These are phyloP conservation scores for Aleiodes alternator DNA, from an alignment of 2,888 invertebrate species.

Conservation along the genomic window DNA sequence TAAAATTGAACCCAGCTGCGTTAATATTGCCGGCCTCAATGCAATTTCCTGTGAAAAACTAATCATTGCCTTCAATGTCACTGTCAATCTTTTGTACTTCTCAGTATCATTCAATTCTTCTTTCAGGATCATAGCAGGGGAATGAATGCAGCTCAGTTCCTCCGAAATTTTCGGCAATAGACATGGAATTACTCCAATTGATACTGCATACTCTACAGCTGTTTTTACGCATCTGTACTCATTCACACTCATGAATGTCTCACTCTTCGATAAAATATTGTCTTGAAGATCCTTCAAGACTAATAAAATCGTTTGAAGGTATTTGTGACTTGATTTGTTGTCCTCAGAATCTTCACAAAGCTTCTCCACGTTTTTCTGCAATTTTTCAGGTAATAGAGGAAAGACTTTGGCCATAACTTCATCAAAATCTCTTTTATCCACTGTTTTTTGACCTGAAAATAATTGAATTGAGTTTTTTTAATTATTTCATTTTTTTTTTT, in stretches of 20 bases:
- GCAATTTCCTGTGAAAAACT: slow-evolving; percentile 60
- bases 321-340: neutral
- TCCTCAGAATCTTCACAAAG: slow-evolving; percentile 13
- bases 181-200: slow-evolving; percentile 82
- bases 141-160: neutral
- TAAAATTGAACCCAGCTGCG: slow-evolving; percentile 75
- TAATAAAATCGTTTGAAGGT: slow-evolving; percentile 37
- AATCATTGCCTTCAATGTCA: slow-evolving; percentile 78
- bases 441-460: no score
- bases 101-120: slow-evolving; percentile 73
- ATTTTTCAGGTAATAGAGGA: neutral
- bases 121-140: neutral
- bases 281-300: slow-evolving; percentile 12
- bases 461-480: no score
- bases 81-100: slow-evolving; percentile 79
- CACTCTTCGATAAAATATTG: slow-evolving; percentile 49
- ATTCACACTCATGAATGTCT: slow-evolving; percentile 79
- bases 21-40: slow-evolving; percentile 62
- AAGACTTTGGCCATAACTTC: no score
- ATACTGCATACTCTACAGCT: slow-evolving; percentile 80
- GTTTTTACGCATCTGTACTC: slow-evolving; percentile 81
- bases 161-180: slow-evolving; percentile 76
- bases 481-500: no score
- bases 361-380: neutral
- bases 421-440: no score